phyloP scores from a whole-genome alignment of 35 echinoderm and acorn worm genomes.

The Chiridota heheva region DNA sequence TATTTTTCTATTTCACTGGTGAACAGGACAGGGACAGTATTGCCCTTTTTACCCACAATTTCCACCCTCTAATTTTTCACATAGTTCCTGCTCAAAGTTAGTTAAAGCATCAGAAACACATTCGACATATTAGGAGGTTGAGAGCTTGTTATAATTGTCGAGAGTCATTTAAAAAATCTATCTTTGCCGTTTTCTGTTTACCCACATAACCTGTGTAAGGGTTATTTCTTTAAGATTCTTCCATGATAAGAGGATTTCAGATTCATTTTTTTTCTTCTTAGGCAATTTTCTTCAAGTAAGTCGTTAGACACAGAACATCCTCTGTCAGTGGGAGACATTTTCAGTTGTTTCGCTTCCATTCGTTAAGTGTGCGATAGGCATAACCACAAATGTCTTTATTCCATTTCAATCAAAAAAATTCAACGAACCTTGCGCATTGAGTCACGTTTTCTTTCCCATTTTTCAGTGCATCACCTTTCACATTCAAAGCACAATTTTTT shows the following conservation, averaged over 20 bases:
- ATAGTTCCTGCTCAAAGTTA: slow-evolving; percentile 50
- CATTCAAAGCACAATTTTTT: slow-evolving; percentile 38
- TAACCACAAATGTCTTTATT: slow-evolving; percentile 13
- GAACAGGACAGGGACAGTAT: slow-evolving; percentile 42
- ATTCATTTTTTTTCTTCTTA: no score
- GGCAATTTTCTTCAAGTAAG: no score
- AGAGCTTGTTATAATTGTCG: slow-evolving; percentile 17
- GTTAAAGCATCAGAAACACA: slow-evolving; percentile 24
- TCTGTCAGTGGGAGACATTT: slow-evolving; percentile 24
- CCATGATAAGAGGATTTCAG: no score
- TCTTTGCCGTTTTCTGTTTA: slow-evolving; percentile 49
- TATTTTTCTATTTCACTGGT: slow-evolving; percentile 38
- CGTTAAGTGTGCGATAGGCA: slow-evolving; percentile 20
- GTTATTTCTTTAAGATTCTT: no score
- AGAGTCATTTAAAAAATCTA: slow-evolving; percentile 54
- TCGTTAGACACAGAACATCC: no score
- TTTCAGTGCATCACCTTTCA: slow-evolving; percentile 39
- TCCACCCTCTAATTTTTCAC: slow-evolving; percentile 33
- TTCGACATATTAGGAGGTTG: neutral
- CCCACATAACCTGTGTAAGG: slow-evolving; percentile 38
- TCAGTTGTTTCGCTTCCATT: slow-evolving; percentile 47
- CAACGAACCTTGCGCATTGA: neutral
- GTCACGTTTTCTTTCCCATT: neutral
- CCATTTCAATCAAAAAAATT: slow-evolving; percentile 33
- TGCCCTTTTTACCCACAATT: slow-evolving; percentile 47